Evolutionary conservation across 2,888 invertebrate genomes (phyloP).

Genomic region (Aethes cnicana): DNA sequence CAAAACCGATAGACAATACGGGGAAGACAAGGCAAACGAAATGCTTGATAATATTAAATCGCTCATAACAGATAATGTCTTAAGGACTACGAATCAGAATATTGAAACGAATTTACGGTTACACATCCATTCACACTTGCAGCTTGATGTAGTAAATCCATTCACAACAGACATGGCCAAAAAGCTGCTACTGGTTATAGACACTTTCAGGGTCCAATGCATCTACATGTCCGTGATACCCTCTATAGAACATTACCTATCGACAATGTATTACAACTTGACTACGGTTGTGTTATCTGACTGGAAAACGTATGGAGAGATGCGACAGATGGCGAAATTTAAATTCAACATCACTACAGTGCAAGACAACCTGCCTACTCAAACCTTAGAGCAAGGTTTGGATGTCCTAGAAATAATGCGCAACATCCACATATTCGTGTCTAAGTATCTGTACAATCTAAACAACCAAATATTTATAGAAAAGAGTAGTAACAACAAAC

Average conservation of each 20-base stretch:
- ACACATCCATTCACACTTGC: constrained; percentile 95
- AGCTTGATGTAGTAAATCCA: constrained; percentile 87
- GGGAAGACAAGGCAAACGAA: constrained; percentile 51
- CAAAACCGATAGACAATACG: constrained; percentile 59
- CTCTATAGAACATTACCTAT: constrained; percentile 93
- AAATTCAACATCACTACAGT: constrained; percentile 91
- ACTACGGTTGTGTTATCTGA: constrained; percentile 98
- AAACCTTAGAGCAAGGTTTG: constrained; percentile 97
- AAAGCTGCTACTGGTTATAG: constrained; percentile 82
- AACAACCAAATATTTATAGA: constrained; percentile 98
- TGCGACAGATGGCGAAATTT: constrained; percentile 94
- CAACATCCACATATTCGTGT: constrained; percentile 96
- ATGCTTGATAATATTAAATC: constrained; percentile 61
- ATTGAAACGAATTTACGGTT: constrained; percentile 96
- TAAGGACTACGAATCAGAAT: constrained; percentile 89
- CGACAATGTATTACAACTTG: constrained; percentile 97
- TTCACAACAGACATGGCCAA: constrained; percentile 86
- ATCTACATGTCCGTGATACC: constrained; percentile 85
- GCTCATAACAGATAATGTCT: constrained; percentile 80
- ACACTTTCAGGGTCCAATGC: constrained; percentile 80
- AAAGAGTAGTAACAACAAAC: constrained; percentile 93
- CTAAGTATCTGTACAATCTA: constrained; percentile 96
- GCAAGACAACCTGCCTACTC: constrained; percentile 97
- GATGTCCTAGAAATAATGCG: constrained; percentile 98
- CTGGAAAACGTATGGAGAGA: constrained; percentile 98